Conservation (phyloP, 2,888 invertebrate species). For the Spilosoma lubricipeda region DNA sequence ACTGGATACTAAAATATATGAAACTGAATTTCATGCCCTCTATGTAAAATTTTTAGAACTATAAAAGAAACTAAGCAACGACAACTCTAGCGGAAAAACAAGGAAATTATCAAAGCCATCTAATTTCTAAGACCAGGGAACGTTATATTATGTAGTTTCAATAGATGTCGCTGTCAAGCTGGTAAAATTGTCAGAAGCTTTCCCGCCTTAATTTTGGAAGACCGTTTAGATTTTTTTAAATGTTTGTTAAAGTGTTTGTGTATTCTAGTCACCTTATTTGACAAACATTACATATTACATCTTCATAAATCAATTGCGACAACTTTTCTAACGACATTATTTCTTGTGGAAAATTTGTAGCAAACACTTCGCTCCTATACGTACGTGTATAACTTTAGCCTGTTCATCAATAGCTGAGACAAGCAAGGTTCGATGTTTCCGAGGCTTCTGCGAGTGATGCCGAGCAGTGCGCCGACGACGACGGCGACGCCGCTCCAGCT, state of each 20-base stretch:
- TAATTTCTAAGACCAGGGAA: not conserved
- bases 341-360: not conserved
- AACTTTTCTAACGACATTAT: too few relatives aligned
- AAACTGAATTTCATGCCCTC: not conserved
- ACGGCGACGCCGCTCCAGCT: conserved; percentile 76
- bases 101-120: not conserved
- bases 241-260: too few relatives aligned
- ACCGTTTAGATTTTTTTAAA: not conserved
- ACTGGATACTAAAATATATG: not conserved
- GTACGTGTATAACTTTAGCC: conserved; percentile 83
- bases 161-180: not conserved
- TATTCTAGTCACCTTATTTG: too few relatives aligned
- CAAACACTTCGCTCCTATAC: conserved; percentile 33
- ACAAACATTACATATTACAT: too few relatives aligned
- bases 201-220: conserved; percentile 6
- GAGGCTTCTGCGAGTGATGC: conserved; percentile 69
- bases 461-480: conserved; percentile 67
- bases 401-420: conserved; percentile 84
- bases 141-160: not conserved
- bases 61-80: not conserved
- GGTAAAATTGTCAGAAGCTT: not conserved
- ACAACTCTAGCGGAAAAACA: not conserved
- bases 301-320: too few relatives aligned
- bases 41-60: not conserved
- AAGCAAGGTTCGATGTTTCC: conserved; percentile 78